Evolutionary conservation across 2,113 vertebrate genomes (phyloP), one percentile per base, ranked within the genome.

Genomic region (Mastomys natalensis): DNA sequence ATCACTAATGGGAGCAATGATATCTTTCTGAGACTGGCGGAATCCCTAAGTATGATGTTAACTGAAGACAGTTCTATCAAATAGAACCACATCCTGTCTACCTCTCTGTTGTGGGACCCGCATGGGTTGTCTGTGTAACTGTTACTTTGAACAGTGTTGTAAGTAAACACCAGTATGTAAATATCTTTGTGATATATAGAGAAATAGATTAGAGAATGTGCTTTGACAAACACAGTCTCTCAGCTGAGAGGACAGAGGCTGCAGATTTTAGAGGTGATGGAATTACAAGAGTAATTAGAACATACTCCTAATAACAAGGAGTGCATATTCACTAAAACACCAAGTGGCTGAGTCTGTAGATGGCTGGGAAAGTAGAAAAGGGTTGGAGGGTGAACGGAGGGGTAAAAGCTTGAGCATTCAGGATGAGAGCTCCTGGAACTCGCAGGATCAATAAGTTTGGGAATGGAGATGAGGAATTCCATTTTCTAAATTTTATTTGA

Each of bases 401-500:
- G 26, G 7, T 45, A 0, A 22, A 45, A 37, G 3, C n/a, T 8
- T 55, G 21, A 55, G 26, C 3, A 84, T 12, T 2, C 5, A 24
- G 2, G 19, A 31, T 17, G 13, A 19, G 43, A 60, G 26, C 4
- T 82, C 10, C 60, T 9, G 0, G 55, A 82, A 85, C 34, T 24
- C 1, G 15, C 2, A 77, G 17, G 62, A 40, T 7, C 89, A 78
- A 4, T 3, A 87, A 13, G 7, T 91, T 89, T 92, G 10, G 2
- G 7, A n/a, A 64, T 86, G 60, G 21, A 11, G 34, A n/a, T 92
- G 12, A 78, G 68, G 48, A 64, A 90, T 55, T 93, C 26, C 40
- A 43, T 81, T 81, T 90, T 87, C 64, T 60, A 85, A 82, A 45
- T 92, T 21, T 93, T 85, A 81, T 34, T 31, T 89, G 55, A 73